Evolutionary conservation across 2,113 vertebrate species (phyloP).

Genomic region (Protobothrops flavoviridis): DNA sequence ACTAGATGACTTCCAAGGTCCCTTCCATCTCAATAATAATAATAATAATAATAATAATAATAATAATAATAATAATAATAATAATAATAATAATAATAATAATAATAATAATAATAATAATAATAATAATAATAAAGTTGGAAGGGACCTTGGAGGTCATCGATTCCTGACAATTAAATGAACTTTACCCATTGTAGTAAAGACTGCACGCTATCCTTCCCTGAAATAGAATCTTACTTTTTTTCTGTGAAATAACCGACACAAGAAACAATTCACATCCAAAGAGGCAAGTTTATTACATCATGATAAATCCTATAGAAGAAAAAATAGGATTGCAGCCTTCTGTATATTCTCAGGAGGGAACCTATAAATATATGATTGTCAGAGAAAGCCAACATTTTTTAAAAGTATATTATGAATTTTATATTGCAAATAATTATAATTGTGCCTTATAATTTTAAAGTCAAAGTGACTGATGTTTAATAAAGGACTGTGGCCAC

Average conservation of each 20-base stretch:
- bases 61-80: no score
- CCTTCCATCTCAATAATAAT: no score
- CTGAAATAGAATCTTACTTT: not conserved
- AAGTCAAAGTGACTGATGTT: not conserved
- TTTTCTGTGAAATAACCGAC: not conserved
- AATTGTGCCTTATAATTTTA: not conserved
- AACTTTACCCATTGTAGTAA: not conserved
- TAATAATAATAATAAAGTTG: no score
- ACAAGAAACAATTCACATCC: not conserved
- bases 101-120: no score
- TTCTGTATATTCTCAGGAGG: not conserved
- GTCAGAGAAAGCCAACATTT: not conserved
- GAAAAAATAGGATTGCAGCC: not conserved
- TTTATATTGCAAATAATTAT: not conserved
- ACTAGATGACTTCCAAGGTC: no score
- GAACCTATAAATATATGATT: not conserved
- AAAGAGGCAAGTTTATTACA: not conserved
- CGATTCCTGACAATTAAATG: not conserved
- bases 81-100: no score
- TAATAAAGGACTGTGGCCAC: not conserved
- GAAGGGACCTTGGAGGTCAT: no score
- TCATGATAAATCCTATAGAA: not conserved
- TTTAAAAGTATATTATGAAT: slow-evolving; percentile 21
- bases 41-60: no score
- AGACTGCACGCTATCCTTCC: not conserved